Evolutionary conservation across 2,797 vertebrate genomes (phyloP).

Genomic region (Nasua narica): DNA sequence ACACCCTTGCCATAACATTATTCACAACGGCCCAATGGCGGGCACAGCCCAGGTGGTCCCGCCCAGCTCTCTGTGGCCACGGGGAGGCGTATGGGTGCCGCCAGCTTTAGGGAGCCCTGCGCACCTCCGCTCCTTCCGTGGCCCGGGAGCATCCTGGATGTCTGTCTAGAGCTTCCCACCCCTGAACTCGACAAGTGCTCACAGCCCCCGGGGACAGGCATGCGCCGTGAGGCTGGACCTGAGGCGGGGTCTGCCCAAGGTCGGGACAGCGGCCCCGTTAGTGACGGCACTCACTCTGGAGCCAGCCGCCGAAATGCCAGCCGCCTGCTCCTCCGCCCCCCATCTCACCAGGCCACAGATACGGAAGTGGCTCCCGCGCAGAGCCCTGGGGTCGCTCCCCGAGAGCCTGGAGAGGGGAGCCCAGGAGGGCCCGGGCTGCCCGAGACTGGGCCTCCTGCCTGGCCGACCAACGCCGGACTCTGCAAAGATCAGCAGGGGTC

Average conservation of each 20-base stretch:
- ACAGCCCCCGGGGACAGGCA: fast-evolving
- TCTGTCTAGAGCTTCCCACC: neutral
- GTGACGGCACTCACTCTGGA: fast-evolving
- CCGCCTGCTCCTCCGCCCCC: fast-evolving
- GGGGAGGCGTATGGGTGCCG: fast-evolving
- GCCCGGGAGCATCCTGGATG: fast-evolving
- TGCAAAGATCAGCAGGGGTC: neutral
- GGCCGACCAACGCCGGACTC: neutral
- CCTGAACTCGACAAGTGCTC: neutral
- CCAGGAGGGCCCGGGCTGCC: neutral
- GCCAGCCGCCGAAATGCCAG: neutral
- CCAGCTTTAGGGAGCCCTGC: neutral
- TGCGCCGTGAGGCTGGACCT: neutral
- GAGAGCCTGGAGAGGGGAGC: too few relatives aligned
- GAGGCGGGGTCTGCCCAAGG: neutral
- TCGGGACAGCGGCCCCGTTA: fast-evolving
- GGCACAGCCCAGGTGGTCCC: fast-evolving
- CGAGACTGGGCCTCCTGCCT: too few relatives aligned
- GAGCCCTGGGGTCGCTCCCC: neutral
- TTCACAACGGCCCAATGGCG: neutral
- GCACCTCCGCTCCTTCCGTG: fast-evolving
- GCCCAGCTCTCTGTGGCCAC: too few relatives aligned
- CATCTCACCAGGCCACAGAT: neutral
- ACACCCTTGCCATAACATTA: too few relatives aligned
- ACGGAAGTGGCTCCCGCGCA: neutral